Evolutionary conservation across 2,797 vertebrate species (phyloP).

Genomic region (Helicolenus hilgendorfi): DNA sequence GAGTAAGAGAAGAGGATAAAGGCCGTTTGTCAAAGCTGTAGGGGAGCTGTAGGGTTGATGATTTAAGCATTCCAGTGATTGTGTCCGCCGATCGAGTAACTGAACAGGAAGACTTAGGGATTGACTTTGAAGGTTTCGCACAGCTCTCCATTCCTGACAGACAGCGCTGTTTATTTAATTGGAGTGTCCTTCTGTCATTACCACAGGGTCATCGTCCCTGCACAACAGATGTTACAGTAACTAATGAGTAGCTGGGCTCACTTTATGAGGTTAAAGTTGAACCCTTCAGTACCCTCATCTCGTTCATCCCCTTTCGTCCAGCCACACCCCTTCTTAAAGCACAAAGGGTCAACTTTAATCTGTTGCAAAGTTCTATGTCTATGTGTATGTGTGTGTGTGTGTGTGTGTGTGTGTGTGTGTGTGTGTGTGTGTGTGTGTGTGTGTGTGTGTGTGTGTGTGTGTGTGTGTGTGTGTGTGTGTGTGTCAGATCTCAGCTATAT

Average conservation of each 20-base stretch:
- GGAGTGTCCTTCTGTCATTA: slow-evolving; percentile 89
- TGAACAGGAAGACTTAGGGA: slow-evolving; percentile 50
- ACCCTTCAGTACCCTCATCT: slow-evolving; percentile 74
- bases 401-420: background rate
- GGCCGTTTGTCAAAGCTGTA: slow-evolving; percentile 15
- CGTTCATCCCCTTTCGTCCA: slow-evolving; percentile 45
- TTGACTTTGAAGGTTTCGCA: slow-evolving; percentile 68
- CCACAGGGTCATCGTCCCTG: slow-evolving; percentile 81
- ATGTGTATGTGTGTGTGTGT: background rate
- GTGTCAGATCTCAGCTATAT: slow-evolving; percentile 34
- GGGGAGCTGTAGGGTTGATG: slow-evolving; percentile 29
- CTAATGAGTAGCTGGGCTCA: slow-evolving; percentile 89
- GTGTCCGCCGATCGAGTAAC: slow-evolving; percentile 19
- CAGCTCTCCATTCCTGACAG: slow-evolving; percentile 76
- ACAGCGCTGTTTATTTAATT: slow-evolving; percentile 87
- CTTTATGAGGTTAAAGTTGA: slow-evolving; percentile 92
- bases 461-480: background rate
- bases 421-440: background rate
- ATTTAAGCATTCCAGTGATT: slow-evolving; percentile 51
- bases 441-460: no score
- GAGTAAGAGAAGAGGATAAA: slow-evolving; percentile 16
- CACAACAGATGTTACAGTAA: slow-evolving; percentile 91
- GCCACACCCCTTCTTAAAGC: slow-evolving; percentile 68
- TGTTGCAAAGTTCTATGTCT: slow-evolving; percentile 24
- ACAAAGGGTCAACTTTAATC: slow-evolving; percentile 86